A percentile compares a stretch with the other conserved stretches of the same genome.
Evolutionary conservation across 2,113 vertebrate genomes (phyloP).

Genomic region (Grallaria varia): DNA sequence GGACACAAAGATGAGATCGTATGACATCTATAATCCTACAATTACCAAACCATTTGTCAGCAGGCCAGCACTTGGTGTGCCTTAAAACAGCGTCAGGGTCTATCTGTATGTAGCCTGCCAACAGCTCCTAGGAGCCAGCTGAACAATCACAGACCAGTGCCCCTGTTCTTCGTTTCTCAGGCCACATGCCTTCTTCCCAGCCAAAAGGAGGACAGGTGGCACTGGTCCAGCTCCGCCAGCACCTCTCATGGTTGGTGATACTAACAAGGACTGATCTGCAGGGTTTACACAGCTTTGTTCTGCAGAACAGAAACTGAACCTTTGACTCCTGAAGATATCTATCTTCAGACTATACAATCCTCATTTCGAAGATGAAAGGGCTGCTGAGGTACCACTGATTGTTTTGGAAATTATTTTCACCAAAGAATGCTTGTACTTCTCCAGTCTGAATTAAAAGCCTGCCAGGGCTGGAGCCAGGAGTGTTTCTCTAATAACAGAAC

Average conservation of each 20-base stretch:
- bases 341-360: slow-evolving; percentile 12
- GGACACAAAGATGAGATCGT: background rate
- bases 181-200: background rate
- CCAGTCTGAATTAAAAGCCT: background rate
- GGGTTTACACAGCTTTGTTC: background rate
- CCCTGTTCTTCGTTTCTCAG: background rate
- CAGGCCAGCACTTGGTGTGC: background rate
- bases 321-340: slow-evolving; percentile 10
- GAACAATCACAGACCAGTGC: background rate
- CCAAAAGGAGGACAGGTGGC: background rate
- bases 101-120: background rate
- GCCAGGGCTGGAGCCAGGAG: background rate
- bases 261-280: background rate
- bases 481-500: background rate
- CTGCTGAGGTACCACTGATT: slow-evolving; percentile 21
- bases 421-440: slow-evolving; percentile 20
- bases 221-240: background rate
- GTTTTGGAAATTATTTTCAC: slow-evolving; percentile 39
- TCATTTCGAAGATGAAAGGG: slow-evolving; percentile 4
- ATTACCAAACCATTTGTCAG: background rate
- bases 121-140: background rate
- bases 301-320: slow-evolving; percentile 1
- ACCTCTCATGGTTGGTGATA: background rate
- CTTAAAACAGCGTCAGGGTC: background rate
- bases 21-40: background rate